Conservation (phyloP, 2,113 vertebrate species). For the Periophthalmodon schlosseri region DNA sequence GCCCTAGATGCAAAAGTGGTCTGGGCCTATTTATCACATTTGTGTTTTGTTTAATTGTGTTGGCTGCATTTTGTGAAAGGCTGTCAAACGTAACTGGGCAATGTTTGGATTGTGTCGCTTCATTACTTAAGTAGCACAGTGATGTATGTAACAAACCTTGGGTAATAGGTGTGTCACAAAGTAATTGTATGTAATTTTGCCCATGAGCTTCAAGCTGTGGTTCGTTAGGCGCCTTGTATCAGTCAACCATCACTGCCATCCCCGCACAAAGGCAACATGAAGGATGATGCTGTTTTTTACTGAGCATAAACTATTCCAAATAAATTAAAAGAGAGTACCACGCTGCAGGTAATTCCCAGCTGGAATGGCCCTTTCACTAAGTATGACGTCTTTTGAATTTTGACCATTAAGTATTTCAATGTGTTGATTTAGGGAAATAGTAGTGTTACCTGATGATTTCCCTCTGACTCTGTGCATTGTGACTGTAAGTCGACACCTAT, state of each 20-base stretch:
- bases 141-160: conserved; percentile 1
- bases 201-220: conserved; percentile 1
- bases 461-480: conserved; percentile 24
- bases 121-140: conserved; percentile 1
- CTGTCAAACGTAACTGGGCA: neutral
- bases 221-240: conserved; percentile 4
- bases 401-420: conserved; percentile 16
- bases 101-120: conserved; percentile 10
- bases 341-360: conserved; percentile 38
- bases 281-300: conserved; percentile 8
- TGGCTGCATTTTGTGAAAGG: neutral
- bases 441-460: conserved; percentile 34
- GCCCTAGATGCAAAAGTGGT: neutral
- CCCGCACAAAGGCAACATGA: conserved; percentile 13
- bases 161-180: conserved; percentile 29
- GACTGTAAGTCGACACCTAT: conserved; percentile 47
- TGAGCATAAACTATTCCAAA: conserved; percentile 22
- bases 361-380: conserved; percentile 12
- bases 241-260: conserved; percentile 24
- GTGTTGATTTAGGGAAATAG: conserved; percentile 35
- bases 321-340: conserved; percentile 23
- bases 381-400: conserved; percentile 9
- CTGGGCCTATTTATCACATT: neutral
- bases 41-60: neutral
- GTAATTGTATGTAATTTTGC: conserved; percentile 40